A percentile compares a stretch with the other conserved stretches of the same genome.
phyloP scores from a whole-genome alignment of 2,113 vertebrate genomes.

The Sprattus sprattus region DNA sequence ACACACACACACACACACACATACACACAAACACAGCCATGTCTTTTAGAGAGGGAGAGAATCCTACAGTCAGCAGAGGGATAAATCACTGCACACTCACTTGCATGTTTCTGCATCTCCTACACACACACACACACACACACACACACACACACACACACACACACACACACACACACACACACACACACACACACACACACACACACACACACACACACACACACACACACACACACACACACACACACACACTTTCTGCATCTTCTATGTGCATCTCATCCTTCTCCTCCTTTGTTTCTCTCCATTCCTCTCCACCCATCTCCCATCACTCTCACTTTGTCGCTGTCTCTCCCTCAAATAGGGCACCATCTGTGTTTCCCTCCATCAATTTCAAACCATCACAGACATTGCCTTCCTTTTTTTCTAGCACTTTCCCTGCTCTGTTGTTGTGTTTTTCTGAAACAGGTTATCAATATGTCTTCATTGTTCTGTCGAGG shows the following conservation, averaged over 20 bases:
- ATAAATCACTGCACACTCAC: background rate
- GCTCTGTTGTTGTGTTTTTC: background rate
- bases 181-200: too few species aligned
- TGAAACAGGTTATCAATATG: background rate
- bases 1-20: too few species aligned
- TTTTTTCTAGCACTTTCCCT: background rate
- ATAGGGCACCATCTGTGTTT: background rate
- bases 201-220: too few species aligned
- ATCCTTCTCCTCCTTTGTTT: background rate
- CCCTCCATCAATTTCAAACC: background rate
- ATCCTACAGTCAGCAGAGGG: background rate
- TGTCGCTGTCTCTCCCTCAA: background rate
- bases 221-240: too few species aligned
- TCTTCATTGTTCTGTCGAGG: background rate
- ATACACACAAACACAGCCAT: background rate
- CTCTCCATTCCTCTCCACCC: background rate
- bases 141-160: too few species aligned
- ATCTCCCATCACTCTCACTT: background rate
- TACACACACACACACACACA: too few species aligned
- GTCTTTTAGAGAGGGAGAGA: background rate
- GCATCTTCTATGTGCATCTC: background rate
- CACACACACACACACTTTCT: background rate
- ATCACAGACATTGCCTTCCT: background rate
- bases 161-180: too few species aligned
- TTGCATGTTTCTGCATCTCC: background rate